These are phyloP conservation scores for Chaenodraco wilsoni DNA, from an alignment of 2,797 vertebrate genomes.

Conservation along the genomic window DNA sequence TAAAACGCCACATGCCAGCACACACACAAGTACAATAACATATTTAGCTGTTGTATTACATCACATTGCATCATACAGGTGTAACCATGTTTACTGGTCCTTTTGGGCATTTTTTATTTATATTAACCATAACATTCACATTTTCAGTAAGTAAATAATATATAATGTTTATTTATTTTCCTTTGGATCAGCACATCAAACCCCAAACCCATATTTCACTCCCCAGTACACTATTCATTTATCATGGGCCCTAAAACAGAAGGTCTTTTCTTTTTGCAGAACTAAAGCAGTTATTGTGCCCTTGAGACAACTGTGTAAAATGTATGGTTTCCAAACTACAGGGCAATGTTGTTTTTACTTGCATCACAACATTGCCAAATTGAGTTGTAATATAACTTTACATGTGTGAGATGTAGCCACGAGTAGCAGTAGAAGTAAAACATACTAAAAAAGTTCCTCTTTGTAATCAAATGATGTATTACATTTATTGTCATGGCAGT, in stretches of 20 bases:
- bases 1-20: neutral
- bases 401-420: neutral
- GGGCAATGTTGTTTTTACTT: neutral
- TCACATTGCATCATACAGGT: constrained; percentile 21
- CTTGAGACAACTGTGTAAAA: neutral
- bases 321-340: neutral
- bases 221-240: neutral
- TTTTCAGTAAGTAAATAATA: neutral
- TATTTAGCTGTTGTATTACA: neutral
- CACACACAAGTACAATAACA: neutral
- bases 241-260: neutral
- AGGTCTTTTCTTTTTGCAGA: neutral
- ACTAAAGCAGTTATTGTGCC: neutral
- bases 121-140: too few relatives aligned
- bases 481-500: neutral
- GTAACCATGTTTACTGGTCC: neutral
- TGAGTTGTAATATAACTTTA: neutral
- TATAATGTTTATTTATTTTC: too few relatives aligned
- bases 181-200: too few relatives aligned
- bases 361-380: neutral
- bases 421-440: neutral
- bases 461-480: neutral
- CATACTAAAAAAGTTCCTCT: neutral
- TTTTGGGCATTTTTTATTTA: neutral
- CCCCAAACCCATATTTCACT: too few relatives aligned